Evolutionary conservation across 2,113 vertebrate genomes (phyloP), one percentile per base, ranked within the genome.

Genomic region (Halcyon senegalensis): DNA sequence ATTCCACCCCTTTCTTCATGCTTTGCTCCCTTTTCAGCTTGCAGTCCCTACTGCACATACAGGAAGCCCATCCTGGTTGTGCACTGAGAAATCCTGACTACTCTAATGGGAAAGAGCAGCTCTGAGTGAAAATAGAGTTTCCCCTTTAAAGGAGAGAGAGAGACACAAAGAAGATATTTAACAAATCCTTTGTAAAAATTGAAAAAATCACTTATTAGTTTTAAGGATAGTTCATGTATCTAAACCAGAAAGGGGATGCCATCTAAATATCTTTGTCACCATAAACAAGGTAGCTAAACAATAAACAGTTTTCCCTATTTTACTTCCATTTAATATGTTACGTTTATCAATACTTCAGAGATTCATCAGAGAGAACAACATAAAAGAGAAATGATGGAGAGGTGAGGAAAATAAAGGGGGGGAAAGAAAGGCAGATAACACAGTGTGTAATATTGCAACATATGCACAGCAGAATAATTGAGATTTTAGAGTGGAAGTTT

Each of bases 41-140:
- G 16, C 62, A 69, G 48, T 85, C 86, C 80, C 94, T 77, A 50
- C 1, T 23, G 78, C 59, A 88, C 37, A 60, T 43, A 88, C 63
- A 46, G 90, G 63, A 89, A 91, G 37, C 66, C 66, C 73, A 58
- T 85, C 20, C 70, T 77, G 60, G 58, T 23, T 89, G 62, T 68
- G 73, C 56, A n/a, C 30, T n/a, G 76, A 84, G 80, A 89, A 96
- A 87, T 68, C 14, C 88, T 84, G 53, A 89, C 59, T 89, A 62
- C 11, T 73, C 16, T 63, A 50, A 84, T 25, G n/a, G 67, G 66
- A 84, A 92, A 84, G 44, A 66, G n/a, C 31, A 91, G 48, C n/a
- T 86, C 41, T 58, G 79, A 63, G 33, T 37, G 35, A 73, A 91
- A 92, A 78, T 0, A 60, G n/a, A 69, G 15, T 58, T 90, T 79